phyloP scores from a whole-genome alignment of 2,888 invertebrate species.

The Ophion obscuratus region DNA sequence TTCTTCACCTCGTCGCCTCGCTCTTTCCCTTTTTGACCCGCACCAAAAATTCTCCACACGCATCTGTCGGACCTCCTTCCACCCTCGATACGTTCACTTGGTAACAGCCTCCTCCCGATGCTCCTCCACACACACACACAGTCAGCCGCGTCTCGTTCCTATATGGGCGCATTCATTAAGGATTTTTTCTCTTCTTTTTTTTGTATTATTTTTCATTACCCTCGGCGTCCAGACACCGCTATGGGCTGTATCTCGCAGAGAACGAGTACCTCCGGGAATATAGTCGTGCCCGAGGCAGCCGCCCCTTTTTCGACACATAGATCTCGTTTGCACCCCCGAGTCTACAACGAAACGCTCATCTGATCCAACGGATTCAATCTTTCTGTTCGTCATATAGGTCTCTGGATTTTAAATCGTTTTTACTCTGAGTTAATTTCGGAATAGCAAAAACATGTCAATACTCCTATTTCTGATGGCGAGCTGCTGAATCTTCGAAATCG shows the following conservation, averaged over 20 bases:
- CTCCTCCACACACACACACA: constrained; percentile 2
- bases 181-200: constrained; percentile 13
- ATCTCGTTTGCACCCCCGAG: constrained; percentile 4
- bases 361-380: background rate
- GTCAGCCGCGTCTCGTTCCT: constrained; percentile 2
- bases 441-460: no score
- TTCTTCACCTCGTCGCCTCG: constrained; percentile 8
- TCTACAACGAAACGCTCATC: background rate
- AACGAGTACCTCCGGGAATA: constrained; percentile 2
- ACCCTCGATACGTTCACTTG: constrained; percentile 78
- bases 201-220: constrained; percentile 11
- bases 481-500: no score
- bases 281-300: background rate
- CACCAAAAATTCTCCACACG: constrained; percentile 76
- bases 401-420: no score
- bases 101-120: constrained; percentile 75
- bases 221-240: background rate
- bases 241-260: background rate
- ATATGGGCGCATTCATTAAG: constrained; percentile 20
- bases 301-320: background rate
- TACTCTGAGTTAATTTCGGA: no score
- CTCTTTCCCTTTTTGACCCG: constrained; percentile 61
- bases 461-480: no score
- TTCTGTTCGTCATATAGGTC: no score
- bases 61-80: constrained; percentile 79